Percentiles rank a stretch among this genome's conserved stretches.
These are phyloP conservation scores for Sarcoramphus papa DNA, from an alignment of 2,797 vertebrate species.

Conservation along the genomic window DNA sequence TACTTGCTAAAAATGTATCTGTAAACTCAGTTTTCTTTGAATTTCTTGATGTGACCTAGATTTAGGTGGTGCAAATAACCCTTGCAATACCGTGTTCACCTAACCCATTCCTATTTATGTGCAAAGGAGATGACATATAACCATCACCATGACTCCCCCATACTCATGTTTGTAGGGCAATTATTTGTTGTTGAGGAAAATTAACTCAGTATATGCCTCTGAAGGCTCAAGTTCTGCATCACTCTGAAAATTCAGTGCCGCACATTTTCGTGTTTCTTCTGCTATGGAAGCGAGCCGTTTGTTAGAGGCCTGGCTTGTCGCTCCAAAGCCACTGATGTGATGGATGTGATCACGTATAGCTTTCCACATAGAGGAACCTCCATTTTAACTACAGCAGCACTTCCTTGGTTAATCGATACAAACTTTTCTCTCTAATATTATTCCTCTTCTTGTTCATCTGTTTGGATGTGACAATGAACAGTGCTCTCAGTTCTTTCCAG, in stretches of 20 bases:
- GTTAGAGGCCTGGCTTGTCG: not conserved
- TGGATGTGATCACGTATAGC: not conserved
- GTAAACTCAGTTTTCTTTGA: conserved; percentile 39
- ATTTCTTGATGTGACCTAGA: conserved; percentile 31
- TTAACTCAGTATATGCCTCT: not conserved
- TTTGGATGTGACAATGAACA: not conserved
- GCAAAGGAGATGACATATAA: not conserved
- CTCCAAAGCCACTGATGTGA: not conserved
- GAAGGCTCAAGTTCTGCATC: not conserved
- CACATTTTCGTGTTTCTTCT: not conserved
- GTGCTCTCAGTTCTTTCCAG: not conserved
- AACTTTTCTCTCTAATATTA: not conserved
- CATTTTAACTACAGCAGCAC: not conserved
- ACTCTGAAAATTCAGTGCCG: not conserved
- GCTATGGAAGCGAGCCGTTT: not conserved
- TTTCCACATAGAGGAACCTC: not conserved
- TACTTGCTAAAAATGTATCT: conserved; percentile 6
- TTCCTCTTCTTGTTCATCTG: not conserved
- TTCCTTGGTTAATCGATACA: not conserved
- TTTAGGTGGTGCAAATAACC: not conserved
- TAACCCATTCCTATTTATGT: not conserved
- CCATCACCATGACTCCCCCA: not conserved
- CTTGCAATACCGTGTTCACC: not conserved
- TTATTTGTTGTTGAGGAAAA: not conserved
- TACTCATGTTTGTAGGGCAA: not conserved